These are phyloP conservation scores for Embiotoca jacksoni DNA, from an alignment of 2,113 vertebrate genomes.

Conservation along the genomic window DNA sequence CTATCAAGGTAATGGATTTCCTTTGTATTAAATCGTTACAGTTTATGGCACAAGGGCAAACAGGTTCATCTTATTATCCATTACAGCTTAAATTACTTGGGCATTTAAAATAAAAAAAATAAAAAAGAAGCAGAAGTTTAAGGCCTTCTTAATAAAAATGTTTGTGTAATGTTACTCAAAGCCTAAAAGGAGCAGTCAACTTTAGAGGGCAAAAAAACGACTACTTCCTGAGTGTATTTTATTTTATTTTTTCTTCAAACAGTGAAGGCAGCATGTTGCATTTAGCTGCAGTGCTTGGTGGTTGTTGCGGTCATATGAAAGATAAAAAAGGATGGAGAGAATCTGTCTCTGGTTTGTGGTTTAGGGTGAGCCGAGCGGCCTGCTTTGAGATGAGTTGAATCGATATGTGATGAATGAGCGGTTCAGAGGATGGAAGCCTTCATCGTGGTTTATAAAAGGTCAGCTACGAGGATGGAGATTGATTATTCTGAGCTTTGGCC, in stretches of 20 bases:
- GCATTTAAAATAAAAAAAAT: background rate
- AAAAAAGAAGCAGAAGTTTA: background rate
- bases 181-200: background rate
- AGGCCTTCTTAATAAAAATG: background rate
- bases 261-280: conserved; percentile 34
- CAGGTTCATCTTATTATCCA: background rate
- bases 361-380: conserved; percentile 18
- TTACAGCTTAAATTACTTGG: background rate
- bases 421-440: conserved; percentile 33
- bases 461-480: conserved; percentile 9
- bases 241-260: background rate
- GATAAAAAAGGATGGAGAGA: conserved; percentile 36
- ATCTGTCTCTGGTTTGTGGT: conserved; percentile 61
- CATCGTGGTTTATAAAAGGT: conserved; percentile 26
- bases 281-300: conserved; percentile 53
- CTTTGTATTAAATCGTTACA: background rate
- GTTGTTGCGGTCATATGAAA: conserved; percentile 27
- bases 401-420: conserved; percentile 47
- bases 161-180: background rate
- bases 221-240: background rate
- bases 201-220: conserved; percentile 8
- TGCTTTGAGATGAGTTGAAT: conserved; percentile 42
- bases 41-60: background rate
- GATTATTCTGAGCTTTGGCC: conserved; percentile 43
- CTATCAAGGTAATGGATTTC: conserved; percentile 13